Evolutionary conservation across 2,888 invertebrate genomes (phyloP).

Genomic region (Lysandra bellargus): DNA sequence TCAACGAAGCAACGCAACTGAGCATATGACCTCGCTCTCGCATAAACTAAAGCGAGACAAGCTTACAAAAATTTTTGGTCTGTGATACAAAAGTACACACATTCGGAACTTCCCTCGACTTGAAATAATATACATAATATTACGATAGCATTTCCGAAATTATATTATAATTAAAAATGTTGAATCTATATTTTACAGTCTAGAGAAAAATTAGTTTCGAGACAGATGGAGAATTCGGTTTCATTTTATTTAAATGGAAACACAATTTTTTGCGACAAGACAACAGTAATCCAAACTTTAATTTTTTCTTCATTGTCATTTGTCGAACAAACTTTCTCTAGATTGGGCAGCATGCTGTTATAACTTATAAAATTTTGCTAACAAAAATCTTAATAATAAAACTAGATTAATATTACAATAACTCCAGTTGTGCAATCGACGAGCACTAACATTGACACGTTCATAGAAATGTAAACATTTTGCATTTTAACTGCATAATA

Average conservation of each 20-base stretch:
- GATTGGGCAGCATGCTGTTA: background rate
- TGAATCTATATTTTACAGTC: constrained; percentile 1
- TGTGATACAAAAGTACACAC: background rate
- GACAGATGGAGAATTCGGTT: background rate
- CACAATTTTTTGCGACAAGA: background rate
- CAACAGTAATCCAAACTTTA: too few relatives aligned
- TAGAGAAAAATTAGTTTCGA: background rate
- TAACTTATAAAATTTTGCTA: constrained; percentile 18
- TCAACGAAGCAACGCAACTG: too few relatives aligned
- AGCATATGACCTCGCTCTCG: background rate
- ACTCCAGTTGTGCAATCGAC: background rate
- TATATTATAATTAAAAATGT: background rate
- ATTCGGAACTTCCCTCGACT: constrained; percentile 1
- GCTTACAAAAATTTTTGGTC: background rate
- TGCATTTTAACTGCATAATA: background rate
- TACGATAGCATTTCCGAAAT: background rate
- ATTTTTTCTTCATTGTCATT: background rate
- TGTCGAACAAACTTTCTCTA: constrained; percentile 8
- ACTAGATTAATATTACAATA: constrained; percentile 24
- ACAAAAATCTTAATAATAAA: constrained; percentile 24
- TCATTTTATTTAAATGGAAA: background rate
- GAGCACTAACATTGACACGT: background rate
- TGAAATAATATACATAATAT: constrained; percentile 12
- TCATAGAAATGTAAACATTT: background rate
- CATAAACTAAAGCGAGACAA: constrained; percentile 3